Evolutionary conservation across 2,888 invertebrate species (phyloP).

Genomic region (Atethmia centrago): DNA sequence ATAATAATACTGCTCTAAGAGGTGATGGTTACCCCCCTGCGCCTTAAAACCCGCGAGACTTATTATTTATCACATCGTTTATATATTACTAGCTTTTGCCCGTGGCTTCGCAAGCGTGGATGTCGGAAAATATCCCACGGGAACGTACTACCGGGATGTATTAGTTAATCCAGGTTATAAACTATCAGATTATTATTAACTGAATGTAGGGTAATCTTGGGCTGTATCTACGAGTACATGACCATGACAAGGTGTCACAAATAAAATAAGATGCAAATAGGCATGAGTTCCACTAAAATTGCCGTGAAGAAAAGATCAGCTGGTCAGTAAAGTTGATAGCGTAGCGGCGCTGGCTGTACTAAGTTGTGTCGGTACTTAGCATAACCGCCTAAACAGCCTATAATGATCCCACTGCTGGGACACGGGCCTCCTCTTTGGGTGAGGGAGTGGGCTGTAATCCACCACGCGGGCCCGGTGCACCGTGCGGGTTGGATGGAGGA

Average conservation of each 20-base stretch:
- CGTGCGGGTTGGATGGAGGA: not conserved
- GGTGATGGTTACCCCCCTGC: too few species aligned
- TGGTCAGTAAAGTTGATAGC: not conserved
- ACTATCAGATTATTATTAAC: not conserved
- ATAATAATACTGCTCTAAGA: too few species aligned
- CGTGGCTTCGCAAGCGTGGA: too few species aligned
- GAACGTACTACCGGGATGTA: too few species aligned
- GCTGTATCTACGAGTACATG: not conserved
- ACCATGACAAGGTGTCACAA: slow-evolving; percentile 1
- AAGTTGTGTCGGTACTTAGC: not conserved
- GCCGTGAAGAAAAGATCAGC: not conserved
- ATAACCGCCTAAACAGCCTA: not conserved
- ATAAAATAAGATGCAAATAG: slow-evolving; percentile 5
- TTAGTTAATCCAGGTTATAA: too few species aligned
- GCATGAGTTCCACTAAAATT: not conserved
- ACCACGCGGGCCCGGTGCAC: not conserved
- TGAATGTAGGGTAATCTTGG: not conserved
- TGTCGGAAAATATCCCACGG: too few species aligned
- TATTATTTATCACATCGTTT: too few species aligned
- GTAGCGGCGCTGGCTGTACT: not conserved
- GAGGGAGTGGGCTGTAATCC: not conserved
- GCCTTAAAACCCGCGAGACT: too few species aligned
- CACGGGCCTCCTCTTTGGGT: not conserved
- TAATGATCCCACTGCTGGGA: not conserved
- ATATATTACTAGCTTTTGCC: too few species aligned